Base-by-base conservation (phyloP, 2,888 invertebrate genomes). In the Eupithecia centaureata region DNA sequence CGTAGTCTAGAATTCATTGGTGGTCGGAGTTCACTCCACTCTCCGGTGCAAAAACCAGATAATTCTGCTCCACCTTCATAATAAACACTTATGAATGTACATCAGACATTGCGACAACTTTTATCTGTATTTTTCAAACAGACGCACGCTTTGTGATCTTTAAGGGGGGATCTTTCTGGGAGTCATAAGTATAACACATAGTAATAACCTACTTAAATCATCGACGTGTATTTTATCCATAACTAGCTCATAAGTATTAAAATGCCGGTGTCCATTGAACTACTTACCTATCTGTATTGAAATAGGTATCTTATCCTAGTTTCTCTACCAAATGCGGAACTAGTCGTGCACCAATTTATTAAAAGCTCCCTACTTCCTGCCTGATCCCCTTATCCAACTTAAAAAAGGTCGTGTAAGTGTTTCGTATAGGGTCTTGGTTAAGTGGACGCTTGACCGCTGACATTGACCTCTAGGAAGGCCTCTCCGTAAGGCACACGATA, bases 401-500 rank as follows among this genome's bases (percentile, higher is more conserved):
- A 47, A 47, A n/a, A 42, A 47, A 22, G 47, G 47, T 47, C 3
- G 18, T 1, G 18, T 3, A 47, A 47, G 42, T 22, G 18, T 47
- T 47, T 47, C 22, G 22, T 47, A 22, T 47, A 2, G 42, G 18
- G 18, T 18, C 42, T 18, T 42, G 42, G 2, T 18, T 18, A 18
- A 42, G 42, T 42, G 42, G 42, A 42, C 42, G n/a, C 10, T 42
- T n/a, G 47, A 12, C 22, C 82, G 76, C 83, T 86, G 90, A 90
- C 90, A 91, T 47, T 47, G 47, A 22, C 47, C 47, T 47, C 47
- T 47, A 47, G 10, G 22, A 47, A 47, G 47, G 42, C 12, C 47
- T 22, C 47, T 47, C 12, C 18, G 22, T 22, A 47, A 52, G 52
- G 52, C 27, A 52, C 1, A 52, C 52, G 52, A 27, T 27, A 15